Conservation (phyloP, 2,888 invertebrate genomes). For the Torymus tubicola region DNA sequence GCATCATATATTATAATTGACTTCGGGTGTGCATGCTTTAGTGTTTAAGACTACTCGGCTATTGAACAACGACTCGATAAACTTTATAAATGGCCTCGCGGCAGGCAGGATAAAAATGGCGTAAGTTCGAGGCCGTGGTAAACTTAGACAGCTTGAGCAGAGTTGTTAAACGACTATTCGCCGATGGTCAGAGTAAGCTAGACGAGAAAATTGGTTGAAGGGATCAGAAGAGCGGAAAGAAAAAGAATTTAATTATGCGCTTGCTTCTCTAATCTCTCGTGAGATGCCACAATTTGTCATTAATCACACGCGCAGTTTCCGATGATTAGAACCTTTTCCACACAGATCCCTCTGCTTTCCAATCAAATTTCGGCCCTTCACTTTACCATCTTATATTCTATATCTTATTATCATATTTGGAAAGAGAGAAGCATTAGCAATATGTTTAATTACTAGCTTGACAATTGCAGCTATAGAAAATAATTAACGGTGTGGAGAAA, state of each 20-base stretch:
- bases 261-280: not conserved
- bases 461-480: no score
- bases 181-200: constrained; percentile 11
- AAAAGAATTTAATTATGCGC: constrained; percentile 45
- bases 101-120: constrained; percentile 41
- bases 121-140: constrained; percentile 30
- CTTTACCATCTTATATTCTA: no score
- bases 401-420: no score
- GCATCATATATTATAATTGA: no score
- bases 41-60: no score
- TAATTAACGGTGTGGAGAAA: no score
- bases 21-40: no score
- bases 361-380: constrained; percentile 1
- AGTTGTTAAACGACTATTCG: constrained; percentile 35
- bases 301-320: constrained; percentile 16
- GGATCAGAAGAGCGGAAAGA: not conserved
- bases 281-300: constrained; percentile 9
- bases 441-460: no score
- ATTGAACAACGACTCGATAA: constrained; percentile 38
- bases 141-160: constrained; percentile 12
- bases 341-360: no score
- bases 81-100: constrained; percentile 35
- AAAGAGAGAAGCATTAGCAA: no score
- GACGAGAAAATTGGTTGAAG: not conserved
- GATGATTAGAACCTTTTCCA: constrained; percentile 17